Evolutionary conservation across 2,888 invertebrate species (phyloP), one percentile per base, ranked within the genome.

Genomic region (Perdita meconis): DNA sequence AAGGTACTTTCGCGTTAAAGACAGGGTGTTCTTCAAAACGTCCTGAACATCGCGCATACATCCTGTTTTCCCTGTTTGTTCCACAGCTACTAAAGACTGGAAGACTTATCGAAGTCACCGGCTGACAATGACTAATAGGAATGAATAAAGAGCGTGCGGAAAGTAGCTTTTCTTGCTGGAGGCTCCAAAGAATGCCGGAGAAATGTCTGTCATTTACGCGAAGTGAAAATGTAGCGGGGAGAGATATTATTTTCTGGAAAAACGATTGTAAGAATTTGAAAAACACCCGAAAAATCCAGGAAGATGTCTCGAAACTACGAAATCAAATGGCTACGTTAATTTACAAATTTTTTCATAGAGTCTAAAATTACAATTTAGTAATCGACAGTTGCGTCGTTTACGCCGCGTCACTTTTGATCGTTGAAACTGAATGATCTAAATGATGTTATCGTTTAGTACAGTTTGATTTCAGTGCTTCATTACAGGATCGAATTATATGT

Each of bases 91-190:
- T 56, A 61, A 66, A 47, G 61, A 16, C 36, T 4, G 12, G 47
- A 13, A 42, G 19, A 36, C 38, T 34, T 22, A 22, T n/a, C 38
- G 12, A 26, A 26, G 24, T 22, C 13, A 30, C 38, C 26, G 44
- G 13, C 38, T 16, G 70, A 71, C 65, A 70, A 65, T 71, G 71
- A 75, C 36, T 61, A 61, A 71, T 47, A 50, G 47, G 40, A 60
- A 42, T 30, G 26, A 40, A 26, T 64, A 40, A 40, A 34, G n/a
- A 42, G 6, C 5, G 22, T 30, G 8, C 3, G 1, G 5, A 34
- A 56, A 30, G 42, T 36, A 26, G 57, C 36, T 34, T 42, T 42
- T 42, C 65, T 36, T 8, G 26, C 8, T 30, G 44, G 26, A 22
- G 64, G 16, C 38, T 63, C 50, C 26, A 34, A 53, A 59, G 24